Conservation (phyloP, 1,140 invertebrate genomes). For the Patella vulgata region DNA sequence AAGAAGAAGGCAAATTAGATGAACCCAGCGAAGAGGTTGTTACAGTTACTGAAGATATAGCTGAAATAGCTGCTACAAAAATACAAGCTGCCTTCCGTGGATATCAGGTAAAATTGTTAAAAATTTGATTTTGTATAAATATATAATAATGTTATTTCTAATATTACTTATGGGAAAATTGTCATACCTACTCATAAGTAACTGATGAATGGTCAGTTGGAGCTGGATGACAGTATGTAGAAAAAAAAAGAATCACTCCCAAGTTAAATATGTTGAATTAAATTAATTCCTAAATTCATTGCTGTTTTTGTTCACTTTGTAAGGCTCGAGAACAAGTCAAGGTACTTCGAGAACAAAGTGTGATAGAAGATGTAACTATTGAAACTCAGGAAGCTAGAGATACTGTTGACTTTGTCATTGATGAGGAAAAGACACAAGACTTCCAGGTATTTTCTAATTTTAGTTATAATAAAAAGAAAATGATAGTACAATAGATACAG, state of each 20-base stretch:
- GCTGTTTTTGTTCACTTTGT: no score
- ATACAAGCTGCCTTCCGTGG: slow-evolving; percentile 53
- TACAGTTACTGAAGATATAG: slow-evolving; percentile 20
- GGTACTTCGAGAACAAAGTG: not conserved
- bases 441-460: not conserved
- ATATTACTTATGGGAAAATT: not conserved
- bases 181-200: no score
- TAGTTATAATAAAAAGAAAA: slow-evolving; percentile 3
- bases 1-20: slow-evolving; percentile 8
- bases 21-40: slow-evolving; percentile 29
- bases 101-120: slow-evolving; percentile 30
- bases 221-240: no score
- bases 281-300: no score
- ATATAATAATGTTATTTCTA: not conserved
- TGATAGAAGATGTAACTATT: slow-evolving; percentile 2
- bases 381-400: not conserved
- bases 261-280: no score
- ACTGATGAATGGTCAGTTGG: no score
- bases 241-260: no score
- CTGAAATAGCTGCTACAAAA: slow-evolving; percentile 44
- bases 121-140: not conserved
- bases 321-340: slow-evolving; percentile 46
- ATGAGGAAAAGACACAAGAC: slow-evolving; percentile 2
- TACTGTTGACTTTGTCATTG: not conserved
- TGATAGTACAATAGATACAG: no score